Evolutionary conservation across 2,113 vertebrate species (phyloP).

Genomic region (Notarius quadriscutis): DNA sequence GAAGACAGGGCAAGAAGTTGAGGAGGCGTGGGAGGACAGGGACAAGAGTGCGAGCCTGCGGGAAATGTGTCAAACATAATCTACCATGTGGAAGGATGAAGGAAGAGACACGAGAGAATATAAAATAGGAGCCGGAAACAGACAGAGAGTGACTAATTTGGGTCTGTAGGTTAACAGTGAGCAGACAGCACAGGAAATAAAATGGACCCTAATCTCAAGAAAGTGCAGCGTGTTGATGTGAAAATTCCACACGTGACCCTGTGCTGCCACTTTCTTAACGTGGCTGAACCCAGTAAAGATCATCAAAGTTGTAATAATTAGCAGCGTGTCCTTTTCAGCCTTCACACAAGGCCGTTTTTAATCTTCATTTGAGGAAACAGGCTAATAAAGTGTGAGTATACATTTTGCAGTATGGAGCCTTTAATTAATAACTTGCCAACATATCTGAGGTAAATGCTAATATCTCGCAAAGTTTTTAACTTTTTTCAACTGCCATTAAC

Average conservation of each 20-base stretch:
- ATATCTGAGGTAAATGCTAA: not conserved
- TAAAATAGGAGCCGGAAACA: not conserved
- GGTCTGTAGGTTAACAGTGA: slow-evolving; percentile 64
- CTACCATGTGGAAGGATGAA: not conserved
- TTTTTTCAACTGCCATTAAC: not conserved
- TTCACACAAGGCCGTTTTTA: not conserved
- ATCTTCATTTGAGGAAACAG: not conserved
- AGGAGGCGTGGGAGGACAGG: slow-evolving; percentile 21
- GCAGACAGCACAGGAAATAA: slow-evolving; percentile 48
- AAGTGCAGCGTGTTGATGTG: not conserved
- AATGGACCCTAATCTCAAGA: not conserved
- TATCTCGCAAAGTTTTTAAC: not conserved
- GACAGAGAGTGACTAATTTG: slow-evolving; percentile 45
- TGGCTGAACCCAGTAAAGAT: not conserved
- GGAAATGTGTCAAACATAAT: slow-evolving; percentile 23
- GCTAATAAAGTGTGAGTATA: not conserved
- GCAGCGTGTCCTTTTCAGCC: not conserved
- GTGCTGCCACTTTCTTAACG: not conserved
- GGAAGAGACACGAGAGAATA: not conserved
- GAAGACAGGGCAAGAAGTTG: not conserved
- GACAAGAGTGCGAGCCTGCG: not conserved
- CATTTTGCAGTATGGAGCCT: not conserved
- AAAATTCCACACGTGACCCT: not conserved
- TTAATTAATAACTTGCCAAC: not conserved
- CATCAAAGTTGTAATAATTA: not conserved